phyloP scores from a whole-genome alignment of 2,113 vertebrate genomes.

The Thamnaconus septentrionalis region DNA sequence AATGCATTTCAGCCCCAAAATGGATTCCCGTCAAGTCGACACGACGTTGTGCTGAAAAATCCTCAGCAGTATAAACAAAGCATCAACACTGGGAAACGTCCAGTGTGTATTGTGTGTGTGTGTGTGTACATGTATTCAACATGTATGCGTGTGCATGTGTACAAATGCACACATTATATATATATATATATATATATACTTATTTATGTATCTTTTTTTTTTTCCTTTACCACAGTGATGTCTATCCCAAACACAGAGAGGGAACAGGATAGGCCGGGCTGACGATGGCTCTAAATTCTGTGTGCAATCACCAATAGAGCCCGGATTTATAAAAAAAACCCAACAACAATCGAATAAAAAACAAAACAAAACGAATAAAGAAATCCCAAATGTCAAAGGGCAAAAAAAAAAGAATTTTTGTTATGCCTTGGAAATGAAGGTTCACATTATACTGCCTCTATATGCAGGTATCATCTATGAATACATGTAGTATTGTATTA shows the following conservation, averaged over 20 bases:
- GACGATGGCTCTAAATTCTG: slow-evolving; percentile 69
- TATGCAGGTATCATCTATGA: slow-evolving; percentile 73
- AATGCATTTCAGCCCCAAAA: slow-evolving; percentile 61
- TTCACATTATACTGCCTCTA: slow-evolving; percentile 74
- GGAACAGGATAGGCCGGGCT: slow-evolving; percentile 65
- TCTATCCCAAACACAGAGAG: slow-evolving; percentile 66
- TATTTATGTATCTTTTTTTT: slow-evolving; percentile 8
- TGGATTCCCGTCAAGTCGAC: slow-evolving; percentile 35
- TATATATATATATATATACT: slow-evolving; percentile 7
- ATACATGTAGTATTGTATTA: slow-evolving; percentile 73
- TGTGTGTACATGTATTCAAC: slow-evolving; percentile 15
- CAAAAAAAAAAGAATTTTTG: slow-evolving; percentile 5
- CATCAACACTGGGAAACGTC: slow-evolving; percentile 45
- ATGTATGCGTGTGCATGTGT: slow-evolving; percentile 3
- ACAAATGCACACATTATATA: background rate
- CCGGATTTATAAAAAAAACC: slow-evolving; percentile 27
- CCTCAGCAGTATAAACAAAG: slow-evolving; percentile 39
- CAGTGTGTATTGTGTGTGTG: slow-evolving; percentile 37
- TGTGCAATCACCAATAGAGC: slow-evolving; percentile 66
- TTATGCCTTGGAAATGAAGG: slow-evolving; percentile 63
- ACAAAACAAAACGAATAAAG: slow-evolving; percentile 45
- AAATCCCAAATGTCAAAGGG: slow-evolving; percentile 47
- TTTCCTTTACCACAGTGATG: slow-evolving; percentile 71
- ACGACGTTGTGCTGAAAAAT: slow-evolving; percentile 30
- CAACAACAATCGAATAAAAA: background rate